Conservation (phyloP, 1,140 invertebrate genomes). For the Lepidotrigona ventralis region DNA sequence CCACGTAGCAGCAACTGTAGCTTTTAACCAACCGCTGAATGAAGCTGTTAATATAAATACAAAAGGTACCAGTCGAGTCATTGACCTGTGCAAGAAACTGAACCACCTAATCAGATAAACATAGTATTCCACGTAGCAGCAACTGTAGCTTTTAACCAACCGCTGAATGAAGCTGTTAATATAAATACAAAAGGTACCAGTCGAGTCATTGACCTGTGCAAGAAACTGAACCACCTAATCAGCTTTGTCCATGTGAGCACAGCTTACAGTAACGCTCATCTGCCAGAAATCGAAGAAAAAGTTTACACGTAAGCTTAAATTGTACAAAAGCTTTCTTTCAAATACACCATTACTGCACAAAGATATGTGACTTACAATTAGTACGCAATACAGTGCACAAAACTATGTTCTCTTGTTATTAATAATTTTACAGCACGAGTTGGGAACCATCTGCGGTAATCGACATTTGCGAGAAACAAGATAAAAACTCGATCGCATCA, state of each 20-base stretch:
- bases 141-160: slow-evolving; percentile 88
- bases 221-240: slow-evolving; percentile 85
- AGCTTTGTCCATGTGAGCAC: slow-evolving; percentile 93
- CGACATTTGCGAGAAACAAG: slow-evolving; percentile 85
- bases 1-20: slow-evolving; percentile 94
- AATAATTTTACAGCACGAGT: slow-evolving; percentile 80
- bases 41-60: slow-evolving; percentile 87
- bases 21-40: slow-evolving; percentile 86
- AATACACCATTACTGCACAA: too few species aligned
- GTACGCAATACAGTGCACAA: too few species aligned
- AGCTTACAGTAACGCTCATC: slow-evolving; percentile 92
- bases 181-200: slow-evolving; percentile 87
- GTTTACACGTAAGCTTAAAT: slow-evolving; percentile 82
- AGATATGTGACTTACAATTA: too few species aligned
- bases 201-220: slow-evolving; percentile 84
- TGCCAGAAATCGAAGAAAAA: slow-evolving; percentile 84
- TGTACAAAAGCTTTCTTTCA: background rate
- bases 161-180: slow-evolving; percentile 85
- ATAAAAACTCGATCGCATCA: slow-evolving; percentile 83
- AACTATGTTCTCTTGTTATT: background rate
- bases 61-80: slow-evolving; percentile 84
- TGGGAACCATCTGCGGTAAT: slow-evolving; percentile 86
- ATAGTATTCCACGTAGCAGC: slow-evolving; percentile 97
- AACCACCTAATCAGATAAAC: slow-evolving; percentile 86
- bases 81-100: slow-evolving; percentile 86